Base-by-base conservation (phyloP, 2,888 invertebrate species). In the Lasioglossum marginatum region DNA sequence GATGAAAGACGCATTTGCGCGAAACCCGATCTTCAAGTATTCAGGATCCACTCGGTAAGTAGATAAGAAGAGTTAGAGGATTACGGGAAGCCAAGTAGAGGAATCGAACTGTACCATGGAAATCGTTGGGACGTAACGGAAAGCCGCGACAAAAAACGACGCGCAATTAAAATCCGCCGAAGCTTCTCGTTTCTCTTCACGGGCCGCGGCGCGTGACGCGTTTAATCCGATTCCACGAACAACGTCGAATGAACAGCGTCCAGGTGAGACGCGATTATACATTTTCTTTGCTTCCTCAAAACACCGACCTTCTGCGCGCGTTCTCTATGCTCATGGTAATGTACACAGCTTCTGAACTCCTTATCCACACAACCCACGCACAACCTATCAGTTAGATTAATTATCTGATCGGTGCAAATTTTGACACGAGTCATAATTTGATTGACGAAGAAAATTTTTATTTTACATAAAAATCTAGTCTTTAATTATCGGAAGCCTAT, bases 141-240 rank as follows among this genome's bases (percentile, higher is more conserved):
- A 81, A 78, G 79, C 60, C 60, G 63, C 23, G 52, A 74, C 79
- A 79, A 79, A 73, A 77, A 52, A 37, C 71, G 52, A 57, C 37
- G 52, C 37, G 77, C 70, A 86, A 85, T 86, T 86, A 85, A 82
- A 85, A 82, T 85, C 81, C 66, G 37, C 76, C 66, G 72, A 4
- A 34, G 76, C 66, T 63, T 78, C 81, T 76, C 79, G 82, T 86
- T 86, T 82, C 72, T 81, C 76, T 86, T 86, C 85, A 85, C 77
- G 85, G 81, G 68, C 74, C 52, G 77, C 81, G 79, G 73, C 66
- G 85, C 86, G 82, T 86, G 77, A 82, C 86, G 82, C 76, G 79
- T 81, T 85, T 85, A 85, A 86, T 86, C 79, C 82, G 74, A 86
- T 85, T 82, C 82, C 77, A 66, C n/a, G 86, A 72, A 79, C 68